These are phyloP conservation scores for Semaprochilodus insignis DNA, from an alignment of 2,797 vertebrate species.

Conservation along the genomic window DNA sequence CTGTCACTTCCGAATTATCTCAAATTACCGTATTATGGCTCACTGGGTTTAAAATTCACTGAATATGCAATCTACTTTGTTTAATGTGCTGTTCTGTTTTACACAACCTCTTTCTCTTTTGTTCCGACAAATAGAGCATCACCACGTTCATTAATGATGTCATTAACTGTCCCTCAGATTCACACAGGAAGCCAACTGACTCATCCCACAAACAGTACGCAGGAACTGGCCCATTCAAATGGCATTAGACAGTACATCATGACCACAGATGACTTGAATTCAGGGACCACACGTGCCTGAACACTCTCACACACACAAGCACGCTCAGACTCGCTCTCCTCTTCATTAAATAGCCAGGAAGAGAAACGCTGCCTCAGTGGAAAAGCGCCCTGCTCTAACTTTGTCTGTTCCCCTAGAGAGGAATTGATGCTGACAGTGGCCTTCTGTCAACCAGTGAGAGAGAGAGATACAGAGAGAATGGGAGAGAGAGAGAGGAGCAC, in stretches of 20 bases:
- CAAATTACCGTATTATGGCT: neutral
- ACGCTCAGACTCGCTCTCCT: neutral
- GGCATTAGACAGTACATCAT: neutral
- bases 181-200: neutral
- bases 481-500: neutral
- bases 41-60: neutral
- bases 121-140: neutral
- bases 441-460: slow-evolving; percentile 47
- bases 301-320: neutral
- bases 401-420: slow-evolving; percentile 41
- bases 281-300: neutral
- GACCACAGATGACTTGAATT: slow-evolving; percentile 1
- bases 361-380: slow-evolving; percentile 44
- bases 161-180: neutral
- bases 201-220: neutral
- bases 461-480: slow-evolving; percentile 25
- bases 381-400: slow-evolving; percentile 48
- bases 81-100: neutral
- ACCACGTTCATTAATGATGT: neutral
- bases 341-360: slow-evolving; percentile 36
- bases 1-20: neutral
- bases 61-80: neutral
- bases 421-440: slow-evolving; percentile 49
- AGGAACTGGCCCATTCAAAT: neutral
- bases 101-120: neutral